Evolutionary conservation across 2,888 invertebrate species (phyloP).

Genomic region (Stegophylla sp.): DNA sequence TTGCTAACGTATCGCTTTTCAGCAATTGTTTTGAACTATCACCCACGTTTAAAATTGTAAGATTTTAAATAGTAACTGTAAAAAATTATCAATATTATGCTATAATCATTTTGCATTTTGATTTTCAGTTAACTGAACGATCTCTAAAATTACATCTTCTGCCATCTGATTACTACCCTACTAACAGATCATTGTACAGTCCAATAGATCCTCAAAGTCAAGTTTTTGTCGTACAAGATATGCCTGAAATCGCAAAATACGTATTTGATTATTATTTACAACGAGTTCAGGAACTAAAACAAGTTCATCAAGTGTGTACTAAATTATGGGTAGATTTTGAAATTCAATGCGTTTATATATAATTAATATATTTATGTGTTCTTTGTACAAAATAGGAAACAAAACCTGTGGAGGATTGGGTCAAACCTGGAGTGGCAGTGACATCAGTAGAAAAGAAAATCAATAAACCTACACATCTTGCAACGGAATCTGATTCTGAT

Average conservation of each 20-base stretch:
- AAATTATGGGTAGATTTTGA: background rate
- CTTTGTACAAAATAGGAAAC: too few species aligned
- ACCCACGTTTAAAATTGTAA: conserved; percentile 89
- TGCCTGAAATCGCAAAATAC: conserved; percentile 94
- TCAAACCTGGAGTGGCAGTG: conserved; percentile 39
- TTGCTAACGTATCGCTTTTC: conserved; percentile 90
- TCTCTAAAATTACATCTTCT: conserved; percentile 81
- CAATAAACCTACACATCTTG: background rate
- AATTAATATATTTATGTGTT: conserved; percentile 5
- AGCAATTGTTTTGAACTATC: conserved; percentile 96
- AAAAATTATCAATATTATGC: too few species aligned
- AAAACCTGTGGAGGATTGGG: conserved; percentile 21
- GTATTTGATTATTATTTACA: conserved; percentile 91
- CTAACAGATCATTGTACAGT: conserved; percentile 69
- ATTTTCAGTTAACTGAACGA: conserved; percentile 76
- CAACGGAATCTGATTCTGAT: conserved; percentile 21
- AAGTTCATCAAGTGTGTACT: conserved; percentile 54
- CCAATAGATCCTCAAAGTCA: conserved; percentile 65
- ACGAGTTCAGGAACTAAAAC: conserved; percentile 73
- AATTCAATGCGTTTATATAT: background rate
- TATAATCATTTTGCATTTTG: conserved; percentile 54
- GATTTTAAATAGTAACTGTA: conserved; percentile 47
- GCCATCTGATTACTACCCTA: conserved; percentile 81
- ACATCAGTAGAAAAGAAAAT: conserved; percentile 44
- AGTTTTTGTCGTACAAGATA: conserved; percentile 77